phyloP scores from a whole-genome alignment of 2,888 invertebrate genomes.

The Sphinx pinastri region DNA sequence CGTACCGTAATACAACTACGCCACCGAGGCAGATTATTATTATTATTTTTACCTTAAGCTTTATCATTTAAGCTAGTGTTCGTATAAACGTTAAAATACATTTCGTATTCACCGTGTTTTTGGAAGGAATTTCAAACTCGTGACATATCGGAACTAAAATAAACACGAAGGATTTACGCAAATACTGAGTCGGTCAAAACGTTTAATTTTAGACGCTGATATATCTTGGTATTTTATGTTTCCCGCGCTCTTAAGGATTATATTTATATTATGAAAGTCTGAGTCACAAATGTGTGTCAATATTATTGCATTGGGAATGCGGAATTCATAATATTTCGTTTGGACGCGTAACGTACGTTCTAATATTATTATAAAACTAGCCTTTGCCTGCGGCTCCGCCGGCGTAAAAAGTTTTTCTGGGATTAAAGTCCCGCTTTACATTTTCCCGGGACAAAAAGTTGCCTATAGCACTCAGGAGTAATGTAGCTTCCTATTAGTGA shows the following conservation, averaged over 20 bases:
- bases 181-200: neutral
- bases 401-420: no score
- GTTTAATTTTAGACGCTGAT: slow-evolving; percentile 16
- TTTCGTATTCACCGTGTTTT: neutral
- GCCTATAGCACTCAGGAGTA: no score
- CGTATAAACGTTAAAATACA: neutral
- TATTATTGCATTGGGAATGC: slow-evolving; percentile 6
- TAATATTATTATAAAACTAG: neutral
- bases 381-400: no score
- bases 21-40: no score
- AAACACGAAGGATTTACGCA: slow-evolving; percentile 18
- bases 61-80: no score
- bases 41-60: no score
- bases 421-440: no score
- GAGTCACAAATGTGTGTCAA: slow-evolving; percentile 7
- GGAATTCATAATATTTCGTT: neutral
- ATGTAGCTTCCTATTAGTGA: no score
- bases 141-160: slow-evolving; percentile 18
- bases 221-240: neutral
- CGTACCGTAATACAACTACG: no score
- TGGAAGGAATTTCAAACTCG: slow-evolving; percentile 14
- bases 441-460: no score
- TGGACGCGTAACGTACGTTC: neutral
- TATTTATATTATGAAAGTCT: slow-evolving; percentile 2
- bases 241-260: slow-evolving; percentile 1